phyloP scores from a whole-genome alignment of 2,113 vertebrate genomes.

The Nymphicus hollandicus region DNA sequence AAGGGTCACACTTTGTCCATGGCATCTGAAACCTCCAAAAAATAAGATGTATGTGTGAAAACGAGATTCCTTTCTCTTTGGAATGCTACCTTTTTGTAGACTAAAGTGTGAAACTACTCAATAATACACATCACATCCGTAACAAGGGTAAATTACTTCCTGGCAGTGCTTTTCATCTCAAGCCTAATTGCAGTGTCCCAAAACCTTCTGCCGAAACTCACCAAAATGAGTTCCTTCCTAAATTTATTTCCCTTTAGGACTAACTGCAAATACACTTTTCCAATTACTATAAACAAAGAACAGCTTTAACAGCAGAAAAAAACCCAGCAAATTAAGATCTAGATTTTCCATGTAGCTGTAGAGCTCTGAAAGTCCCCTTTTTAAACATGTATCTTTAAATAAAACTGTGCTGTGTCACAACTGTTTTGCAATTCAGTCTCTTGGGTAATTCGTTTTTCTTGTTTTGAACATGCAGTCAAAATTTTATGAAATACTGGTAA shows the following conservation, averaged over 20 bases:
- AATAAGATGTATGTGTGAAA: not conserved
- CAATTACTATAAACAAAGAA: not conserved
- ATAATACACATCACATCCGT: not conserved
- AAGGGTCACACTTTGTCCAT: not conserved
- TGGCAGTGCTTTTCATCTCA: not conserved
- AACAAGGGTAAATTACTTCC: conserved; percentile 12
- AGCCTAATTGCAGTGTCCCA: not conserved
- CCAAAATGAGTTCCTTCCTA: not conserved
- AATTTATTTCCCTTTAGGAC: not conserved
- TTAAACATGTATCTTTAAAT: not conserved
- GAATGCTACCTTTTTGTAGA: not conserved
- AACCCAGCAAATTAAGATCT: not conserved
- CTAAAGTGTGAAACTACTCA: not conserved
- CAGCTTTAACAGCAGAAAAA: not conserved
- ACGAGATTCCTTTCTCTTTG: not conserved
- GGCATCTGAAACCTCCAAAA: not conserved
- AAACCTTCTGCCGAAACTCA: conserved; percentile 1
- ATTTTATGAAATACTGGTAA: not conserved
- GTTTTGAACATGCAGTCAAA: not conserved
- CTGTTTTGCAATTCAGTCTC: not conserved
- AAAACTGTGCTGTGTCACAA: not conserved
- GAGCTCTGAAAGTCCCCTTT: not conserved
- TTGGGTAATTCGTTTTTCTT: not conserved
- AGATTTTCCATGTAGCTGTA: not conserved
- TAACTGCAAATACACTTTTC: not conserved